Base-by-base conservation (phyloP, 2,888 invertebrate genomes). In the Cephonodes hylas region DNA sequence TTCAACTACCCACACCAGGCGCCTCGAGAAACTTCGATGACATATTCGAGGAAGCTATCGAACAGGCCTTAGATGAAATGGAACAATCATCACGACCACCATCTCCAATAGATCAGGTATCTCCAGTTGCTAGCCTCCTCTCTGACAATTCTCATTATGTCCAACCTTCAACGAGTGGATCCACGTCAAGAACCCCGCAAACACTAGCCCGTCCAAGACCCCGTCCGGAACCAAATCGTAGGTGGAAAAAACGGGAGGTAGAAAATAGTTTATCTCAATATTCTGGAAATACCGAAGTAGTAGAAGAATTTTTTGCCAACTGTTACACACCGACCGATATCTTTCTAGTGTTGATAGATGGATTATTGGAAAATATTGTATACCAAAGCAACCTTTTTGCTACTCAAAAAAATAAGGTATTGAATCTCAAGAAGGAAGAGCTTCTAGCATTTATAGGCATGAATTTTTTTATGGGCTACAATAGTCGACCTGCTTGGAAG, bases 381-480 rank as follows among this genome's bases (percentile, higher is more conserved):
- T 68, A 69, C 63, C 70, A 68, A 70, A 71, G 67, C 45, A 66
- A 70, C 60, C 62, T 45, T 63, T 72, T 66, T 64, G 70, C 68
- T 63, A 70, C 68, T 62, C 68, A 67, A 60, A 70, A 46, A 68
- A 63, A 58, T 58, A 70, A 71, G 31, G 64, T 69, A 64, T 62
- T 71, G 63, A 69, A 73, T 61, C 64, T 72, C 15, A 66, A 71
- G 66, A 69, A 64, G 60, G 67, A 69, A 58, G 72, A 71, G 64
- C 68, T 68, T 8, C 62, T 71, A 63, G 60, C 64, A 59, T 73
- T 73, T 70, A 69, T 71, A 44, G 69, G 66, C 56, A 70, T 69
- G 59, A 68, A 67, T 59, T 63, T 56, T 59, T 63, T 56, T 59
- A 66, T 66, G 62, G 64, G 63, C 44, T 64, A 62, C 63, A 66